Conservation (phyloP, 92 coral and sea anemone species). For the Umimayanthus kanabou region DNA sequence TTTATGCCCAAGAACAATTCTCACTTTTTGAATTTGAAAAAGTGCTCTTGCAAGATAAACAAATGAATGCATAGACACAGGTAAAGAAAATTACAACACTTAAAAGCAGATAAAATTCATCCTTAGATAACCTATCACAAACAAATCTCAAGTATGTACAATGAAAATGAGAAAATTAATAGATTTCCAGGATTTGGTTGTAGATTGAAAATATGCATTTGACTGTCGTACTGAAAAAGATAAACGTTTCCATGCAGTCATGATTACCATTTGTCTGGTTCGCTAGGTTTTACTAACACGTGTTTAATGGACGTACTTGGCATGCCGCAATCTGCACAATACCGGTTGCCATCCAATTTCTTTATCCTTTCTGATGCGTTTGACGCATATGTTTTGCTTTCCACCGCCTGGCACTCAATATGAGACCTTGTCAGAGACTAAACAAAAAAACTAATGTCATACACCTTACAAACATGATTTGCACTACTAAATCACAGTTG, state of each 20-base stretch:
- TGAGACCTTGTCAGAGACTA: conserved; percentile 78
- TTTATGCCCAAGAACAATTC: too few species aligned
- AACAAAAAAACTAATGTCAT: not conserved
- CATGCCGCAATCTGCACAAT: conserved; percentile 93
- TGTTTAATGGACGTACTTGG: conserved; percentile 72
- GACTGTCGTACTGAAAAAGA: not conserved
- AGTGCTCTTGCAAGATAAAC: too few species aligned
- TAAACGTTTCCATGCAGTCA: not conserved
- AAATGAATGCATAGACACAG: too few species aligned
- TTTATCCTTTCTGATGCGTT: conserved; percentile 92
- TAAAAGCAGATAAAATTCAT: too few species aligned
- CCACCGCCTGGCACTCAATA: conserved; percentile 50
- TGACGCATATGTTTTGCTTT: conserved; percentile 63
- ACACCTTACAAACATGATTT: not conserved
- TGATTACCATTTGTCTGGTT: too few species aligned
- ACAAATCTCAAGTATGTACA: too few species aligned
- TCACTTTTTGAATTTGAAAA: too few species aligned
- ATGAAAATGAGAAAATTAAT: not conserved
- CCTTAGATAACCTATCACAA: too few species aligned
- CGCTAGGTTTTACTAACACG: not conserved
- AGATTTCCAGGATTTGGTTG: not conserved
- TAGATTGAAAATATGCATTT: not conserved
- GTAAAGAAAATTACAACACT: not conserved
- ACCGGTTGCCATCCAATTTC: conserved; percentile 83
- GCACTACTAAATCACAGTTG: not conserved